Evolutionary conservation across 2,113 vertebrate species (phyloP).

Genomic region (Pyrgilauda ruficollis): DNA sequence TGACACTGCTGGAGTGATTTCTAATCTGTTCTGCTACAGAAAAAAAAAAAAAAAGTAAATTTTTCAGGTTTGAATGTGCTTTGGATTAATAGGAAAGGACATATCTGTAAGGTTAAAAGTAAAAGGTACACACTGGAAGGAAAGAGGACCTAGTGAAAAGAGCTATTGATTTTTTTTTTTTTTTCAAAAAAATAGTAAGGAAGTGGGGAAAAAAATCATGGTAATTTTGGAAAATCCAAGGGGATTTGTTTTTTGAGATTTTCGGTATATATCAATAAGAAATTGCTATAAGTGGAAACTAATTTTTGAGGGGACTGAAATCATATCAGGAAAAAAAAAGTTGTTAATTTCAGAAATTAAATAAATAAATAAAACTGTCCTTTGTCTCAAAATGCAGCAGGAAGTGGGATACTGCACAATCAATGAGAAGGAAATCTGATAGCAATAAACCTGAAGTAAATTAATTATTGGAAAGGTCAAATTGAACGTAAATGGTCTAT

Average conservation of each 20-base stretch:
- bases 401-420: background rate
- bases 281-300: background rate
- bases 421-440: background rate
- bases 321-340: background rate
- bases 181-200: background rate
- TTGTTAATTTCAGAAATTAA: background rate
- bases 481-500: background rate
- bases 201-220: background rate
- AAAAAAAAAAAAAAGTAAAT: background rate
- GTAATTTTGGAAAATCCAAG: background rate
- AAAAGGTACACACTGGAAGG: background rate
- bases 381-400: background rate
- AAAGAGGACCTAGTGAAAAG: background rate
- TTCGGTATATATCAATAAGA: background rate
- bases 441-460: background rate
- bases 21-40: background rate
- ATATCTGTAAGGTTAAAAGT: background rate
- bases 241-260: background rate
- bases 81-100: background rate
- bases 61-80: background rate
- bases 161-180: background rate
- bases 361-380: background rate
- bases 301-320: background rate
- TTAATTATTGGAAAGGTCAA: background rate
- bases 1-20: background rate